Conservation (phyloP, 2,113 vertebrate genomes). For the Smithornis capensis region DNA sequence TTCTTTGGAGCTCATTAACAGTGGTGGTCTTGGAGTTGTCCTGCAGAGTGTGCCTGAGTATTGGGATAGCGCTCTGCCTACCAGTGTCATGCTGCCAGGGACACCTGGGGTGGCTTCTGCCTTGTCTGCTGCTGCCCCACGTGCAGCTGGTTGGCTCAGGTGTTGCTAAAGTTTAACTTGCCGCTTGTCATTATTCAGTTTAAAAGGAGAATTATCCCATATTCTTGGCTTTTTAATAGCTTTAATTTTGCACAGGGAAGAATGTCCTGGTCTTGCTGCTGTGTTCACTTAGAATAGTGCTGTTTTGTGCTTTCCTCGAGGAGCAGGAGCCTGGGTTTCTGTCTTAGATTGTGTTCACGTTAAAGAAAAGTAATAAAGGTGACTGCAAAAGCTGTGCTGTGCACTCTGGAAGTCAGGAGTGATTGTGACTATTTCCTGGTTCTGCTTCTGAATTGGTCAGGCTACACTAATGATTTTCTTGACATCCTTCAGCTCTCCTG, state of each 20-base stretch:
- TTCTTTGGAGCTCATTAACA: neutral
- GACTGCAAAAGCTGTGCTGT: neutral
- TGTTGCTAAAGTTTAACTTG: too few species aligned
- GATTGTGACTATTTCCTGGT: neutral
- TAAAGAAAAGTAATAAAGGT: neutral
- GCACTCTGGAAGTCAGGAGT: neutral
- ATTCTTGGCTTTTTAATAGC: neutral
- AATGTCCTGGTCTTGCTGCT: neutral
- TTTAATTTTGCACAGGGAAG: neutral
- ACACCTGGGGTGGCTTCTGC: rapidly evolving
- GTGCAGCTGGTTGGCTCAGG: rapidly evolving
- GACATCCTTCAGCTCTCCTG: rapidly evolving
- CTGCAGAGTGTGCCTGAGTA: neutral
- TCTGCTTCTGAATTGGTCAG: neutral
- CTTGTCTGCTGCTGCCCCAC: rapidly evolving
- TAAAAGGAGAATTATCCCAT: neutral
- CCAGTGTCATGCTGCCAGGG: neutral
- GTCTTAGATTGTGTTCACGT: neutral
- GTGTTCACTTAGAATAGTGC: neutral
- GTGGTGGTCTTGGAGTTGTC: neutral
- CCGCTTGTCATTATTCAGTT: neutral
- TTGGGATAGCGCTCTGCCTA: neutral
- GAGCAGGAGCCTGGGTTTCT: neutral
- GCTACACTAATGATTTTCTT: neutral
- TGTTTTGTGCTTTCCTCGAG: neutral